Base-by-base conservation (phyloP, 2,888 invertebrate genomes). In the Troides aeacus region DNA sequence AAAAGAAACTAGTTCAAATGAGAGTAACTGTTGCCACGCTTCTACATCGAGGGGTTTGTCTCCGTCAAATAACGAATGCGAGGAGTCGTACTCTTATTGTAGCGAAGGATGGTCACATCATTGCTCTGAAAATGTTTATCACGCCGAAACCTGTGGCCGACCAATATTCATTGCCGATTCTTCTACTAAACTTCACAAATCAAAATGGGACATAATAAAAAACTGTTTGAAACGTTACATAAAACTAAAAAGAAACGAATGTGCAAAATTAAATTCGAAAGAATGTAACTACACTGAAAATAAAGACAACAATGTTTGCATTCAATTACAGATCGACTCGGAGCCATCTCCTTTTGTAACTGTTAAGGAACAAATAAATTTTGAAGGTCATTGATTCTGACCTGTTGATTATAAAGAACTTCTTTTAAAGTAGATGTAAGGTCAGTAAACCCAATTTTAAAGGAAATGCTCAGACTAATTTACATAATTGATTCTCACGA, bases 81-180 rank as follows among this genome's bases (percentile, higher is more conserved):
- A 83, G 53, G 83, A 82, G 5, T 73, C 74, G 1, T 76, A 74
- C 68, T 83, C 83, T 1, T 76, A 74, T 62, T 81, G 78, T 71
- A 79, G 80, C 67, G 78, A 74, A 7, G 72, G 73, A 64, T 85
- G 84, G 75, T 85, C 84, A 7, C 84, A 84, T 71, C 84, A 84
- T 72, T 79, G 78, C 57, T 83, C 84, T 0, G 75, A 74, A 8
- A 73, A 76, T 60, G 70, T 72, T n/a, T 78, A 75, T 50, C 68
- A 77, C n/a, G 68, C 76, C n/a, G 75, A 79, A 23, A 74, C 72
- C 64, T 76, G 68, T 63, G 77, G 79, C 62, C 82, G 75, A 76
- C 89, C 89, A 5, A 85, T 82, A 72, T 73, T 75, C 21, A 89
- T 90, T 62, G 80, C 79, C 1, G 87, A 87, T 70, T 89, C 90